phyloP scores from a whole-genome alignment of 2,113 vertebrate species.

The Amia ocellicauda region DNA sequence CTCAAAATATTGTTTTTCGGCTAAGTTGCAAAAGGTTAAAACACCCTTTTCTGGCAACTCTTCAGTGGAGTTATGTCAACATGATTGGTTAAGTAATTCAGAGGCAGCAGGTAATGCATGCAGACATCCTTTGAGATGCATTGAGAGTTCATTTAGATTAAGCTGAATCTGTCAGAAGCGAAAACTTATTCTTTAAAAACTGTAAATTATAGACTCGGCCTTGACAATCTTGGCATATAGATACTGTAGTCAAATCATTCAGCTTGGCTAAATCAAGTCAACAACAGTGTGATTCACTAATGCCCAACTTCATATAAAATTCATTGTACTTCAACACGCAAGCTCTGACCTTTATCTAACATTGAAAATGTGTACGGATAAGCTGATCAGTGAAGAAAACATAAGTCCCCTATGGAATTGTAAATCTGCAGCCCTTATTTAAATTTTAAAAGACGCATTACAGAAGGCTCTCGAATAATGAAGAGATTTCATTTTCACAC shows the following conservation, averaged over 20 bases:
- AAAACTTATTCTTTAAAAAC: too few species aligned
- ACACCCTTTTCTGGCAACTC: background rate
- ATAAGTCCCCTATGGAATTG: conserved; percentile 15
- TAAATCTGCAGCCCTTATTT: conserved; percentile 18
- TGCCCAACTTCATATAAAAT: background rate
- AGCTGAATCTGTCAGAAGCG: too few species aligned
- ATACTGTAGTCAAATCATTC: background rate
- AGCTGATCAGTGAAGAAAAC: conserved; percentile 11
- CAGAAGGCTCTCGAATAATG: conserved; percentile 23
- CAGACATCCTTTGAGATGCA: too few species aligned
- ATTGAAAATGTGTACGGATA: background rate
- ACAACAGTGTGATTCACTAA: background rate
- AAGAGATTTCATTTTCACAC: conserved; percentile 23
- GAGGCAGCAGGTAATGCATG: too few species aligned
- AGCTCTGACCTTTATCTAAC: background rate
- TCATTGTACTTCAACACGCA: background rate
- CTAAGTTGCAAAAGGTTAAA: background rate
- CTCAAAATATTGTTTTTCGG: conserved; percentile 12
- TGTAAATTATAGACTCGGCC: too few species aligned
- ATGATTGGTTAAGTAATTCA: background rate
- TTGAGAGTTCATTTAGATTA: too few species aligned
- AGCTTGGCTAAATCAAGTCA: background rate
- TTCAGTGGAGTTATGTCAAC: background rate
- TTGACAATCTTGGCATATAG: background rate
- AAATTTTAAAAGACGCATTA: conserved; percentile 33